phyloP scores from a whole-genome alignment of 1,140 invertebrate species.

The Manduca sexta region DNA sequence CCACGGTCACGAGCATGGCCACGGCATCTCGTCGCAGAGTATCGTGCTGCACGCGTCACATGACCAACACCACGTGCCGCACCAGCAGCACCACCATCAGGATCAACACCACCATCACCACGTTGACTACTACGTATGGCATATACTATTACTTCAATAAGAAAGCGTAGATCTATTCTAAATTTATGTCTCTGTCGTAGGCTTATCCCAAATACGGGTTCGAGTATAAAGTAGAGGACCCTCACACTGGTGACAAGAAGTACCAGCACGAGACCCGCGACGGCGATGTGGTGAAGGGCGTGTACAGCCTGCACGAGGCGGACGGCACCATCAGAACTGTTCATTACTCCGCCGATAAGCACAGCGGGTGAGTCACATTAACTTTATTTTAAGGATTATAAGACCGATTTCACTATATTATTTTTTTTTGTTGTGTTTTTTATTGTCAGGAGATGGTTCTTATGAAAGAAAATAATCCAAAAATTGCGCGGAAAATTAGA shows the following conservation, averaged over 20 bases:
- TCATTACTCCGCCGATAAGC: constrained; percentile 72
- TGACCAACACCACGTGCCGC: not conserved
- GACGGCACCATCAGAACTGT: constrained; percentile 74
- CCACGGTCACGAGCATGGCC: not conserved
- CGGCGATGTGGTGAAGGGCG: constrained; percentile 75
- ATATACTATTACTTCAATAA: no score
- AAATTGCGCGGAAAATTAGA: no score
- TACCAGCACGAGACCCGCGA: constrained; percentile 75
- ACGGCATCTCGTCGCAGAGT: not conserved
- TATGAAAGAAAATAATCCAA: no score
- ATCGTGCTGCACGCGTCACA: constrained; percentile 1
- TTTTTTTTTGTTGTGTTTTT: no score
- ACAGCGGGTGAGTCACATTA: constrained; percentile 44
- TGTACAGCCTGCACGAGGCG: constrained; percentile 73
- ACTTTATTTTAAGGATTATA: no score
- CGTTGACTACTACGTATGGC: not conserved
- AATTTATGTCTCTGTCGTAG: constrained; percentile 20
- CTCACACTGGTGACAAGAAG: constrained; percentile 75
- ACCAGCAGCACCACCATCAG: constrained; percentile 29
- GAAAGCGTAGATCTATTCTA: no score
- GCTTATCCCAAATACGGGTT: constrained; percentile 76
- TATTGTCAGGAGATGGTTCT: no score
- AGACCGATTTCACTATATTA: no score
- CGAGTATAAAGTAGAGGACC: constrained; percentile 75
- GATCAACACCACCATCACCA: constrained; percentile 19